Evolutionary conservation across 2,888 invertebrate species (phyloP).

Genomic region (Drosophila mimica): DNA sequence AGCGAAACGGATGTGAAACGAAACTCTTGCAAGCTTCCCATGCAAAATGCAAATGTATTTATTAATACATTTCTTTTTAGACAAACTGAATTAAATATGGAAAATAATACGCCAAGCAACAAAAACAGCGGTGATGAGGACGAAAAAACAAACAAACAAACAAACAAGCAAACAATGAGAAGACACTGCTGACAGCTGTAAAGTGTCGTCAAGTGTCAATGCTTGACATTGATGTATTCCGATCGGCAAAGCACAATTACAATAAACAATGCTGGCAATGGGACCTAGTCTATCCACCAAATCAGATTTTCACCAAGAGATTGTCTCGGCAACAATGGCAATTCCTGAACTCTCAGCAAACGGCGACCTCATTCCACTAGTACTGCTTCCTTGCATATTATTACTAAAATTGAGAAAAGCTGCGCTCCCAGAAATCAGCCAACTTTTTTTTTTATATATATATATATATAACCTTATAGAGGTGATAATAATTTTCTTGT

Average conservation of each 20-base stretch:
- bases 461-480: background rate
- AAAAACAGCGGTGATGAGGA: background rate
- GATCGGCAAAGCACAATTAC: conserved; percentile 57
- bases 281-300: conserved; percentile 7
- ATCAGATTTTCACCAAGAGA: conserved; percentile 11
- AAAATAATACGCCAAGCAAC: conserved; percentile 47
- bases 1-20: conserved; percentile 73
- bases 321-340: background rate
- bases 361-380: background rate
- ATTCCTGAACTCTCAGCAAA: background rate
- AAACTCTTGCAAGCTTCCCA: conserved; percentile 26
- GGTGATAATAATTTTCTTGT: background rate
- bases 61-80: conserved; percentile 31
- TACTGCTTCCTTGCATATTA: background rate
- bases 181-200: conserved; percentile 64
- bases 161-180: background rate
- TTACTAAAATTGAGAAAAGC: background rate
- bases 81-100: conserved; percentile 46
- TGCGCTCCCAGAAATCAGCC: background rate
- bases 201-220: conserved; percentile 70
- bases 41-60: conserved; percentile 19
- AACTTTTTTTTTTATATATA: background rate
- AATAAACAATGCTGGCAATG: conserved; percentile 63
- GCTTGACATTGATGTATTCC: conserved; percentile 74
- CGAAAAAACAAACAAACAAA: background rate